These are phyloP conservation scores for Lycaena phlaeas DNA, from an alignment of 2,888 invertebrate species.

Conservation along the genomic window DNA sequence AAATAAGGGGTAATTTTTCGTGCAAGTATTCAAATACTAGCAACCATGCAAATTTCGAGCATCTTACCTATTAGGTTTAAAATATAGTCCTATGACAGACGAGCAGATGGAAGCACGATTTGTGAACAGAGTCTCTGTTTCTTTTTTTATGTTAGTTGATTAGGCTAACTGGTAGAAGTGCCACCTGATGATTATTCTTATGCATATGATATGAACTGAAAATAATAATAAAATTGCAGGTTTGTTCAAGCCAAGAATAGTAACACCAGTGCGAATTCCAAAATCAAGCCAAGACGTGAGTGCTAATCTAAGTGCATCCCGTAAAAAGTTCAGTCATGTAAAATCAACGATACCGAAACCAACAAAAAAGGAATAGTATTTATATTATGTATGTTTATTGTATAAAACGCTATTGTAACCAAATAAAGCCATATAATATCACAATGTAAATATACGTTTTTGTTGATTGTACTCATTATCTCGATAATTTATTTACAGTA, in stretches of 20 bases:
- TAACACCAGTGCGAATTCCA: conserved; percentile 34
- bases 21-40: no score
- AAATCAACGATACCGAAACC: conserved; percentile 61
- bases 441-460: background rate
- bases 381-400: conserved; percentile 1
- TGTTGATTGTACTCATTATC: background rate
- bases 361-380: conserved; percentile 37
- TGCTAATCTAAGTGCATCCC: conserved; percentile 39
- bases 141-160: no score
- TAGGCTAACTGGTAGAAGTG: no score
- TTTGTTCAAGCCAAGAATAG: conserved; percentile 43
- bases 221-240: conserved; percentile 29
- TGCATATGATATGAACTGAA: no score
- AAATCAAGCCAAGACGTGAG: conserved; percentile 31
- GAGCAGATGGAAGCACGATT: no score
- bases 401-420: background rate
- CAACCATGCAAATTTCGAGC: no score
- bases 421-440: conserved; percentile 2
- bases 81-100: no score
- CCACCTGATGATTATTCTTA: no score
- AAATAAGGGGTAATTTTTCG: no score
- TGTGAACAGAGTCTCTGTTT: no score
- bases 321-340: conserved; percentile 51
- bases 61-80: no score
- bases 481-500: background rate